Evolutionary conservation across 35 echinoderm and acorn worm genomes (phyloP).

Genomic region (Chiridota heheva): DNA sequence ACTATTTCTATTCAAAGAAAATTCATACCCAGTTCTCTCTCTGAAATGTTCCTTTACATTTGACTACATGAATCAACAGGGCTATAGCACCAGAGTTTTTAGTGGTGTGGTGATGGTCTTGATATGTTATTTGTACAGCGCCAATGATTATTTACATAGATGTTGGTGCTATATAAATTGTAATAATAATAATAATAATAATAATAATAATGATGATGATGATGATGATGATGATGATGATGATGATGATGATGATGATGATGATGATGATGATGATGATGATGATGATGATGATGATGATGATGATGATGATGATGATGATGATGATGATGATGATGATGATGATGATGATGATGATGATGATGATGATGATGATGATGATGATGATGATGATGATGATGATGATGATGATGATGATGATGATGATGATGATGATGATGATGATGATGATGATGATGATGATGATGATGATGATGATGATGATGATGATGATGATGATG

Average conservation of each 20-base stretch:
- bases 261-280: not conserved
- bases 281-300: not conserved
- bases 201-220: not conserved
- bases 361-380: not conserved
- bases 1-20: too few species aligned
- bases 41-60: too few species aligned
- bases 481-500: not conserved
- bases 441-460: not conserved
- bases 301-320: slow-evolving; percentile 6
- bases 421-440: not conserved
- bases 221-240: slow-evolving; percentile 6
- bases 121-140: too few species aligned
- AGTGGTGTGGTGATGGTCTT: too few species aligned
- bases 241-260: slow-evolving; percentile 6
- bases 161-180: too few species aligned
- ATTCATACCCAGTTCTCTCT: too few species aligned
- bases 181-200: too few species aligned
- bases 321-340: not conserved
- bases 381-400: not conserved
- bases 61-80: too few species aligned
- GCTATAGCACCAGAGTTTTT: too few species aligned
- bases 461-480: not conserved
- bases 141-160: too few species aligned
- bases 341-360: not conserved
- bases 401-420: not conserved